Evolutionary conservation across 2,797 vertebrate genomes (phyloP).

Genomic region (Pangasius djambal): DNA sequence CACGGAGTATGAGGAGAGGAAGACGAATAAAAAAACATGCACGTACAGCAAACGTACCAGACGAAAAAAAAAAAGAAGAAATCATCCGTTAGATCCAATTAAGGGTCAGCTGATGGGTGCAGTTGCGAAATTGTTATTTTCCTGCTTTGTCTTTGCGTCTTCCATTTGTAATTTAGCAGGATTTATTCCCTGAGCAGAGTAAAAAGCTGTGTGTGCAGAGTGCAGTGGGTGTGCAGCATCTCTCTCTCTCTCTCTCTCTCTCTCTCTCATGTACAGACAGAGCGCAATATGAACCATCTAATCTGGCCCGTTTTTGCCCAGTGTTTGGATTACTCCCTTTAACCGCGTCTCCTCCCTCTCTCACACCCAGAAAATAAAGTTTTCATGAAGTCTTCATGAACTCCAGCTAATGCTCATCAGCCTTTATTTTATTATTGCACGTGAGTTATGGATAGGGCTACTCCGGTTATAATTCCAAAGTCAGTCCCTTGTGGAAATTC

Average conservation of each 20-base stretch:
- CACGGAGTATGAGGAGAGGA: constrained; percentile 38
- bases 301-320: constrained; percentile 70
- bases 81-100: constrained; percentile 61
- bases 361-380: constrained; percentile 57
- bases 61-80: constrained; percentile 46
- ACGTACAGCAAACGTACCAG: constrained; percentile 66
- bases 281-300: constrained; percentile 75
- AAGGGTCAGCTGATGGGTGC: constrained; percentile 18
- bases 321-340: constrained; percentile 76
- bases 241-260: constrained; percentile 34
- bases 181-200: constrained; percentile 57
- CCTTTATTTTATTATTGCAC: constrained; percentile 17
- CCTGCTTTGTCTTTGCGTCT: constrained; percentile 51
- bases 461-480: constrained; percentile 27
- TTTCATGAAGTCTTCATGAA: constrained; percentile 45
- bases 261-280: constrained; percentile 64
- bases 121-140: constrained; percentile 4
- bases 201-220: constrained; percentile 52
- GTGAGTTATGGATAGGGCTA: constrained; percentile 31
- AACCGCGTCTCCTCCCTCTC: constrained; percentile 81
- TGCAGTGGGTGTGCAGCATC: constrained; percentile 66
- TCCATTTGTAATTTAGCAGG: constrained; percentile 60
- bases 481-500: constrained; percentile 37
- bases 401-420: constrained; percentile 43
- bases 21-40: constrained; percentile 62